Percentiles rank a stretch among this genome's conserved stretches.
Evolutionary conservation across 2,113 vertebrate species (phyloP).

Genomic region (Hippoglossus stenolepis): DNA sequence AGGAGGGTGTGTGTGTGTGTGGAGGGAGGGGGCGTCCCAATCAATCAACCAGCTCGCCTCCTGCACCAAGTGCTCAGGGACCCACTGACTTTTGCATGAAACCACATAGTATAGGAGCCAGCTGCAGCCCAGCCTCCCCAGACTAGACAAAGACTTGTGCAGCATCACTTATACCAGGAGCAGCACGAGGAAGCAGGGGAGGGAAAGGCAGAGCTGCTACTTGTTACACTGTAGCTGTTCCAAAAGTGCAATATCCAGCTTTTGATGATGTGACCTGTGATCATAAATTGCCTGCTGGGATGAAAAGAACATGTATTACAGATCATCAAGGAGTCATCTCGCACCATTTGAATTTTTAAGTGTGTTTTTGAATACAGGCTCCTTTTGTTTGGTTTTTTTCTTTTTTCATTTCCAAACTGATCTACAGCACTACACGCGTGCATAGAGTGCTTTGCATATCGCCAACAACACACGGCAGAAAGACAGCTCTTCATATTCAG

Average conservation of each 20-base stretch:
- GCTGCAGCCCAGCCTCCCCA: conserved; percentile 72
- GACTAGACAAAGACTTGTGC: conserved; percentile 72
- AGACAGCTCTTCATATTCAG: conserved; percentile 29
- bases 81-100: conserved; percentile 72
- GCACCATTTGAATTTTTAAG: not conserved
- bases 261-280: conserved; percentile 19
- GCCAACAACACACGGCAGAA: not conserved
- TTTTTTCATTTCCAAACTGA: not conserved
- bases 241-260: not conserved
- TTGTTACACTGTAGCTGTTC: conserved; percentile 1
- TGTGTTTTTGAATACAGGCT: conserved; percentile 3
- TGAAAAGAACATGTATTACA: not conserved
- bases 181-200: not conserved
- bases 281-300: conserved; percentile 5
- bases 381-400: too few relatives aligned
- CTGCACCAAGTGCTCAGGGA: conserved; percentile 68
- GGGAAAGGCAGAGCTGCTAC: not conserved
- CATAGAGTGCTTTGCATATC: not conserved
- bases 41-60: conserved; percentile 69
- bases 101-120: conserved; percentile 67
- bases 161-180: conserved; percentile 63
- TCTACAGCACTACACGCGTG: not conserved
- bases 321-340: not conserved
- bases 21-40: conserved; percentile 46
- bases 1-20: not conserved